Evolutionary conservation across 2,888 invertebrate genomes (phyloP).

Genomic region (Thecophora atra): DNA sequence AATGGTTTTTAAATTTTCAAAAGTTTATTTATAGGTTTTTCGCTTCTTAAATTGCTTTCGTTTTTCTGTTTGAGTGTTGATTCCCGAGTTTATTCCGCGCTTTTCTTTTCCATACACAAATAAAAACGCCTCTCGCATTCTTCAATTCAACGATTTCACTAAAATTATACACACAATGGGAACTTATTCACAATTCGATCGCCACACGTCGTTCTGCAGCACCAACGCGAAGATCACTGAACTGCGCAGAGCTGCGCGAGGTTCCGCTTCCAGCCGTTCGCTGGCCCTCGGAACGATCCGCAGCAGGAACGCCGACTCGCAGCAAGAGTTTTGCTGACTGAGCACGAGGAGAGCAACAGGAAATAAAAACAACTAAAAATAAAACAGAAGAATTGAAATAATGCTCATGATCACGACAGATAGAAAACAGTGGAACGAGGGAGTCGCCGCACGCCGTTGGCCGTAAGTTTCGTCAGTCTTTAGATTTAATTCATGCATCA

Average conservation of each 20-base stretch:
- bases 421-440: not conserved
- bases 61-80: no score
- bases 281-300: not conserved
- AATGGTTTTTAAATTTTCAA: no score
- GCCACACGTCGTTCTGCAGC: constrained; percentile 46
- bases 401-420: no score
- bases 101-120: not conserved
- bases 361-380: not conserved
- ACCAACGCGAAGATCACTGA: constrained; percentile 56
- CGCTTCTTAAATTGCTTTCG: no score
- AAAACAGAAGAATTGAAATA: not conserved
- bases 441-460: not conserved
- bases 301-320: not conserved
- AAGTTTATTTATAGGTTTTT: no score
- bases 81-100: no score
- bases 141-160: not conserved
- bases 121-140: not conserved
- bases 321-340: constrained; percentile 15
- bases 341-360: constrained; percentile 5
- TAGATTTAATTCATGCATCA: no score
- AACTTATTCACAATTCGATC: constrained; percentile 17
- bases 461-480: no score
- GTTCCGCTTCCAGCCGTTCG: constrained; percentile 39
- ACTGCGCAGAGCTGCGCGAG: constrained; percentile 38
- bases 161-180: constrained; percentile 27